Evolutionary conservation across 2,888 invertebrate genomes (phyloP), one percentile per base, ranked within the genome.

Genomic region (Portevinia maculata): DNA sequence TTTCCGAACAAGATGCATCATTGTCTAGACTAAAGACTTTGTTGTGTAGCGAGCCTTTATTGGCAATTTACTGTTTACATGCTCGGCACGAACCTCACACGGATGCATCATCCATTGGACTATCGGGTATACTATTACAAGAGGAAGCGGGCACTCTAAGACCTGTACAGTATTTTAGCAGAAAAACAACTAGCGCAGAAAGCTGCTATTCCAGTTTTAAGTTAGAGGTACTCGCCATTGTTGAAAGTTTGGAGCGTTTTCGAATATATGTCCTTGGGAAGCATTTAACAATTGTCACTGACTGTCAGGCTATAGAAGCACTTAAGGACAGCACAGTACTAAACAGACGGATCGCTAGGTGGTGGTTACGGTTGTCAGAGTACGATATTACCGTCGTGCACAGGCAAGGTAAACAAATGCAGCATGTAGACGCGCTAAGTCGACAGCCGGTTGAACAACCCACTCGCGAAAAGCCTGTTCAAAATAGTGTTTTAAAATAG

Each of bases 211-310:
- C 55, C 19, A 67, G 69, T 57, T 69, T 57, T 21, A 50, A 69
- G 13, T 34, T 69, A 46, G 59, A 70, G 17, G 41, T 53, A 2
- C 28, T 60, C 2, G 60, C 60, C 4, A 15, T 71, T 39, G 53
- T 71, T 0, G 34, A 60, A 44, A 71, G 70, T 28, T 17, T 71
- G 15, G 70, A 71, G 28, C 41, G 70, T 0, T 71, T 60, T 30
- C 48, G 59, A 37, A 48, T 70, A n/a, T 70, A 70, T 59, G 28
- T 70, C 6, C 57, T 59, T 6, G 70, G 70, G 0, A 71, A 60
- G 15, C 50, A 39, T 17, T 13, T 59, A 0, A 67, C 52, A 8
- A n/a, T n/a, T n/a, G n/a, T n/a, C n/a, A n/a, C n/a, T n/a, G n/a
- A n/a, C n/a, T n/a, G n/a, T n/a, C n/a, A 53, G 13, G 71, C 64